Percentiles rank a stretch among this genome's conserved stretches.
These are phyloP conservation scores for Murina feae DNA, from an alignment of 2,113 vertebrate species.

Conservation along the genomic window DNA sequence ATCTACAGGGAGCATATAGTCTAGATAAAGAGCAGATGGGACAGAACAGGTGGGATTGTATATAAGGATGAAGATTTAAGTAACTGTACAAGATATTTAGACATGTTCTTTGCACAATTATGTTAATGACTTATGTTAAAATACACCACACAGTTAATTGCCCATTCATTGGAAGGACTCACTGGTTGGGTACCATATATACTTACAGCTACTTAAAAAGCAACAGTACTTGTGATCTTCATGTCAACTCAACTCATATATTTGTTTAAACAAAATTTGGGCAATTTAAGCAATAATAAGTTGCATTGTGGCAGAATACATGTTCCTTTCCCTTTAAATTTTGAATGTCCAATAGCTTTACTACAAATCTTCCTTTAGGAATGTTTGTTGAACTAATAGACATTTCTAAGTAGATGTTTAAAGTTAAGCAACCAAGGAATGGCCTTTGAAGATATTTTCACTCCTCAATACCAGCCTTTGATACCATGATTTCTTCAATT, in stretches of 20 bases:
- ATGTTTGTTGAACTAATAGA: slow-evolving; percentile 12
- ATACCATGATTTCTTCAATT: slow-evolving; percentile 16
- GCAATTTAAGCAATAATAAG: slow-evolving; percentile 16
- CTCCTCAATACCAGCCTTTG: neutral
- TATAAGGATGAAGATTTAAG: neutral
- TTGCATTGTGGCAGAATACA: neutral
- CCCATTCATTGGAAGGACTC: neutral
- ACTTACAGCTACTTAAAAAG: neutral
- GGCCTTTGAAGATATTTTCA: slow-evolving; percentile 28
- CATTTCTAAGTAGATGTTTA: slow-evolving; percentile 34
- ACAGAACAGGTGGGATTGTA: slow-evolving; percentile 12
- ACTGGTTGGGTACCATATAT: neutral
- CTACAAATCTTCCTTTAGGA: neutral
- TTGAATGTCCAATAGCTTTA: neutral
- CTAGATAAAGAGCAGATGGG: neutral
- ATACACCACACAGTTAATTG: neutral
- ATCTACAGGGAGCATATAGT: slow-evolving; percentile 18
- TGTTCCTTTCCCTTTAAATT: slow-evolving; percentile 17
- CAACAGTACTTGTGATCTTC: neutral
- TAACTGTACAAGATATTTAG: neutral
- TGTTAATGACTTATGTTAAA: slow-evolving; percentile 40
- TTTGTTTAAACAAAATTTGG: slow-evolving; percentile 32
- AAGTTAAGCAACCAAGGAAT: neutral
- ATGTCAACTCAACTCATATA: neutral
- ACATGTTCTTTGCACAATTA: slow-evolving; percentile 10